Conservation (phyloP, 2,113 vertebrate species). For the Axis porcinus region DNA sequence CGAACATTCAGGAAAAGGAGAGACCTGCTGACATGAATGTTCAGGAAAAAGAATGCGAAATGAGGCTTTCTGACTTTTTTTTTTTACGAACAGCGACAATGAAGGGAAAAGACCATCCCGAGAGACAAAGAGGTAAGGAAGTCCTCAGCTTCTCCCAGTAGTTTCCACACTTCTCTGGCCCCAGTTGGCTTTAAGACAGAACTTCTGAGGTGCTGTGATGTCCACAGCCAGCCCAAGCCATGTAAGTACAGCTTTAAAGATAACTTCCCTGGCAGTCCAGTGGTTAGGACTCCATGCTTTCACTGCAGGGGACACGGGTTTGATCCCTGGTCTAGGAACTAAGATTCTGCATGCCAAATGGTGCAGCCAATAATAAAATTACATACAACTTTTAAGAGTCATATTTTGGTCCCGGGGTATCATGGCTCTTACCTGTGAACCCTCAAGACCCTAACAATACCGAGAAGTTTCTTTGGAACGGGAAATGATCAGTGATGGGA, state of each 20-base stretch:
- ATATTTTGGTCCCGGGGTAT: neutral
- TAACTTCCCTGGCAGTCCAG: neutral
- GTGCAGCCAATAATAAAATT: neutral
- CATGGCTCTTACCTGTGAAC: neutral
- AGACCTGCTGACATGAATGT: neutral
- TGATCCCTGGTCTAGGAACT: neutral
- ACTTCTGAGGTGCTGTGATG: neutral
- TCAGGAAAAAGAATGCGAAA: neutral
- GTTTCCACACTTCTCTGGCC: neutral
- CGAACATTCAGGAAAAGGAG: constrained; percentile 1
- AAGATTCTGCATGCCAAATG: neutral
- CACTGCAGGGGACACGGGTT: neutral
- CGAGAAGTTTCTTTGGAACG: neutral
- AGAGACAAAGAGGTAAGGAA: neutral
- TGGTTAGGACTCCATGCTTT: neutral
- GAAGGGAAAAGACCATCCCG: neutral
- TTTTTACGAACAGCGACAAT: neutral
- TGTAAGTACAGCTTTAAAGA: neutral
- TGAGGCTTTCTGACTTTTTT: neutral
- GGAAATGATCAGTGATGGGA: neutral
- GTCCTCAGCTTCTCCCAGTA: neutral
- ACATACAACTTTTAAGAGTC: neutral
- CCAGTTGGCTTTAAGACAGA: neutral
- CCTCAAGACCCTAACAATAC: neutral
- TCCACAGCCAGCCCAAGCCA: neutral